Base-by-base conservation (phyloP, 2,888 invertebrate genomes). In the Aquatica leii region DNA sequence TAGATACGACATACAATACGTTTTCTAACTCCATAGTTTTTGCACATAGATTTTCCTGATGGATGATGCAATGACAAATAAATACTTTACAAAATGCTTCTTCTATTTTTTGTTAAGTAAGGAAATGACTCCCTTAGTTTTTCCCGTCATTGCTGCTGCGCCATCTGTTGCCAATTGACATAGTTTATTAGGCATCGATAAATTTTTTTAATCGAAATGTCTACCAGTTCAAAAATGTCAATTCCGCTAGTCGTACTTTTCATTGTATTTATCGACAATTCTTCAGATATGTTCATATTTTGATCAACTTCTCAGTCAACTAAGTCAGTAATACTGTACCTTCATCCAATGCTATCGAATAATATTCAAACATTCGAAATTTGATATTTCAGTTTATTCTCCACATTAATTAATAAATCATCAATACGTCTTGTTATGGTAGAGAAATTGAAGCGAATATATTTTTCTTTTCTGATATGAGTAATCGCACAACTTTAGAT, bases 401-500 rank as follows among this genome's bases (percentile, higher is more conserved):
- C 5, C 15, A 41, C 41, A 14, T 41, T 14, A 4, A 31, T 31
- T 31, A 9, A 31, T 31, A 31, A 31, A 31, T 41, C n/a, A n/a
- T n/a, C 41, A 14, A 12, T 41, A 41, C 15, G 41, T n/a, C n/a
- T 41, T n/a, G 41, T 14, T 14, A 14, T 14, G 41, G 15, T 41
- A 41, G 50, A 50, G 21, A 50, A 50, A 50, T 50, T 18, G 50
- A 6, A 50, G 17, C 11, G 50, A 50, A 20, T 20, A 24, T 50
- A n/a, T 50, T 15, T 24, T 50, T 50, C 20, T 50, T 31, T 50
- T 20, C 24, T 50, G 12, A 4, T 20, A n/a, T n/a, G n/a, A 50
- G 50, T 50, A 50, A 50, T 50, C 9, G 21, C 50, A 50, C 21
- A 50, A 50, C 50, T 50, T 18, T 50, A 50, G 50, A 50, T 50